Evolutionary conservation across 2,888 invertebrate species (phyloP).

Genomic region (Ophioninae sp.): DNA sequence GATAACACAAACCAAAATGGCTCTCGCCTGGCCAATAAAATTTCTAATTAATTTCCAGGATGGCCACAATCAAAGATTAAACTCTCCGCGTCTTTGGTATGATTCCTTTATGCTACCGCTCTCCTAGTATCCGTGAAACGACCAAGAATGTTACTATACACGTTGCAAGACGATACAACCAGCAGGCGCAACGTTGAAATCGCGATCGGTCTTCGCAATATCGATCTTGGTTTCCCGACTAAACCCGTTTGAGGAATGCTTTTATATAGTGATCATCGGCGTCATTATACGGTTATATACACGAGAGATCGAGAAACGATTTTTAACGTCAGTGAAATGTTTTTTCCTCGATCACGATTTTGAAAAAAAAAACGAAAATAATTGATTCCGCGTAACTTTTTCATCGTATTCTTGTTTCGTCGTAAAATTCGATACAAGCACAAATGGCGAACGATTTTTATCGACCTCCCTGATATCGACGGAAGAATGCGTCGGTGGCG

Average conservation of each 20-base stretch:
- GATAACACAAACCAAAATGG: neutral
- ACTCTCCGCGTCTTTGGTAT: conserved; percentile 7
- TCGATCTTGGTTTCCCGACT: conserved; percentile 12
- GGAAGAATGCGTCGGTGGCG: neutral
- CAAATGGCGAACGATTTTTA: conserved; percentile 33
- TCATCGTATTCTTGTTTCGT: conserved; percentile 8
- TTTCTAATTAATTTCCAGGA: conserved; percentile 22
- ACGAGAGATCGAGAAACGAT: conserved; percentile 7
- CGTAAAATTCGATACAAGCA: conserved; percentile 3
- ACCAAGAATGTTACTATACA: conserved; percentile 42
- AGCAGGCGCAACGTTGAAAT: conserved; percentile 18
- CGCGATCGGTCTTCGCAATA: conserved; percentile 6
- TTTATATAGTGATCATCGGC: conserved; percentile 34
- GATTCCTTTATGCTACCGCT: conserved; percentile 26
- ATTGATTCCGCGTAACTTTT: conserved; percentile 22
- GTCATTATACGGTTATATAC: conserved; percentile 25
- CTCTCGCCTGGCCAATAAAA: conserved; percentile 35
- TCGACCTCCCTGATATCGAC: conserved; percentile 11
- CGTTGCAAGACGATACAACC: neutral
- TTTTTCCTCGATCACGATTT: conserved; percentile 23
- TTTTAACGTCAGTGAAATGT: conserved; percentile 32
- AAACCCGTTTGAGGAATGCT: conserved; percentile 46
- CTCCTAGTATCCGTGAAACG: neutral
- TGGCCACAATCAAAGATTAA: conserved; percentile 10
- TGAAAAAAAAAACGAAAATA: too few relatives aligned